A percentile compares a stretch with the other conserved stretches of the same genome.
phyloP scores from a whole-genome alignment of 92 coral and sea anemone genomes.

The Phenganax marumi region DNA sequence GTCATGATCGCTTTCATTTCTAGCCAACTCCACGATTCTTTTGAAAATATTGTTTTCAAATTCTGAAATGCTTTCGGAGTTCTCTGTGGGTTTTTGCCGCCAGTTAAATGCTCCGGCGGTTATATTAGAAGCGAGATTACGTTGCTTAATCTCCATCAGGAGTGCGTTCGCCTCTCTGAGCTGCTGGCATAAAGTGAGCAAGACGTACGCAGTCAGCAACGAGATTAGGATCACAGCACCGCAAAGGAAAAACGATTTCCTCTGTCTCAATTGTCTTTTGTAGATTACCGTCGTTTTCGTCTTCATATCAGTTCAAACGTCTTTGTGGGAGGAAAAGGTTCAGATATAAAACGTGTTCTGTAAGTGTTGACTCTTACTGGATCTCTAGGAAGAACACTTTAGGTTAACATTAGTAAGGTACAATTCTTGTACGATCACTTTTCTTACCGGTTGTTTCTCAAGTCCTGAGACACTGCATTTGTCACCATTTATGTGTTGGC shows the following conservation, averaged over 20 bases:
- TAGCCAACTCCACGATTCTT: neutral
- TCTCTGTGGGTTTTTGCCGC: neutral
- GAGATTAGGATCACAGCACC: neutral
- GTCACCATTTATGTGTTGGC: no score
- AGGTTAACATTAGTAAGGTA: no score
- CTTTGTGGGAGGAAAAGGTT: no score
- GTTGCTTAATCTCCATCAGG: neutral
- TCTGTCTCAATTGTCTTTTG: neutral
- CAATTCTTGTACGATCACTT: no score
- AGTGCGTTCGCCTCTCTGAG: neutral
- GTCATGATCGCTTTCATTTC: neutral
- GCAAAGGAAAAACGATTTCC: constrained; percentile 5
- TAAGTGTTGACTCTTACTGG: no score
- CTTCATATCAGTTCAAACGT: neutral
- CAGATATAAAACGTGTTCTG: no score
- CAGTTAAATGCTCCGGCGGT: neutral
- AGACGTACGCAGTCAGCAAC: neutral
- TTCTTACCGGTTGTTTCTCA: no score
- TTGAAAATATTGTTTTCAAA: constrained; percentile 3
- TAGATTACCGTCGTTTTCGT: neutral
- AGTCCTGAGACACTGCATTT: no score
- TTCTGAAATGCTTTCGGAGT: neutral
- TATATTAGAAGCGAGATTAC: neutral
- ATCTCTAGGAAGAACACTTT: no score
- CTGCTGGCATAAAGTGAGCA: neutral